Percentiles rank a stretch among this genome's conserved stretches.
Conservation (phyloP, 2,113 vertebrate species). For the Gopherus flavomarginatus region DNA sequence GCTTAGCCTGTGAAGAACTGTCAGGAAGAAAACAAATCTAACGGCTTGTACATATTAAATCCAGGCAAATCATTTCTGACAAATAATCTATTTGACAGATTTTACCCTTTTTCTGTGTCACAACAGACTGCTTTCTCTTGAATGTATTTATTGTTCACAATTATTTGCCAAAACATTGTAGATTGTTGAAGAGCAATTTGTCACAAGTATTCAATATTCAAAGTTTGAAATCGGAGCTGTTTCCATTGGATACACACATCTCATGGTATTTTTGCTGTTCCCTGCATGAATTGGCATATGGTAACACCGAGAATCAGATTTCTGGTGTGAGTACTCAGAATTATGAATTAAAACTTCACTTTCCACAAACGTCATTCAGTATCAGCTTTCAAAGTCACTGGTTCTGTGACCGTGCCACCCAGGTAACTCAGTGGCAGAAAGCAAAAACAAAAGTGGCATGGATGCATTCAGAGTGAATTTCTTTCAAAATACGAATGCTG, state of each 20-base stretch:
- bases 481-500: background rate
- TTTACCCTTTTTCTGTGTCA: background rate
- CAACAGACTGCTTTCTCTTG: background rate
- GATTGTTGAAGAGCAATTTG: background rate
- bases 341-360: fast-evolving
- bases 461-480: background rate
- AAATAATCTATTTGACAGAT: conserved; percentile 16
- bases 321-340: fast-evolving
- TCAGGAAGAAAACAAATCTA: conserved; percentile 23
- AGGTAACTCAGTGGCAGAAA: background rate
- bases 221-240: background rate
- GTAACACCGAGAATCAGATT: background rate
- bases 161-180: background rate
- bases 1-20: background rate
- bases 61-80: conserved; percentile 27
- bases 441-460: no score
- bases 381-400: fast-evolving
- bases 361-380: fast-evolving
- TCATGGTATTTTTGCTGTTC: background rate
- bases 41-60: background rate
- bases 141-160: background rate
- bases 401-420: fast-evolving
- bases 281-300: fast-evolving
- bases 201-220: background rate
- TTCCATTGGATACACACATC: fast-evolving